Conservation (phyloP, 2,113 vertebrate genomes). For the Gallinago undulata region DNA sequence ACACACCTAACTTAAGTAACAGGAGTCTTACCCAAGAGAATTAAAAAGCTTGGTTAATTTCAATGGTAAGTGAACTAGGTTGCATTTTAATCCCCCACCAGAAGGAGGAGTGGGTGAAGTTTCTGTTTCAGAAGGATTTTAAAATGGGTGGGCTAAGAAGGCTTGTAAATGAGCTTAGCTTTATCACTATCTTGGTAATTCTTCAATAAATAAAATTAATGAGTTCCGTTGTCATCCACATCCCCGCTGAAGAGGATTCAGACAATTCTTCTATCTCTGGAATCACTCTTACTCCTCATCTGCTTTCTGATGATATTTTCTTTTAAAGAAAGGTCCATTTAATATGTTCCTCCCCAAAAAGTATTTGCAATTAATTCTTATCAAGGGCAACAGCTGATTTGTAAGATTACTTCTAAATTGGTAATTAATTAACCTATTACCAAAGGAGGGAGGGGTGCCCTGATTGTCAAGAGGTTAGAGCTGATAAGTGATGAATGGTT, state of each 20-base stretch:
- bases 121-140: background rate
- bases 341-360: conserved; percentile 55
- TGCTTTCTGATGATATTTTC: conserved; percentile 45
- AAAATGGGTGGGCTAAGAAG: background rate
- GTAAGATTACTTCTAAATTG: conserved; percentile 63
- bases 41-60: background rate
- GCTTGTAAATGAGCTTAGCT: conserved; percentile 10
- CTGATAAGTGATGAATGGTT: conserved; percentile 52
- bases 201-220: conserved; percentile 54
- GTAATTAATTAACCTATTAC: conserved; percentile 69
- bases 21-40: background rate
- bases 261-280: conserved; percentile 20
- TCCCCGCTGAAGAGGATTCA: background rate
- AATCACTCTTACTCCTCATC: background rate
- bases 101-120: background rate
- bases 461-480: conserved; percentile 46
- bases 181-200: conserved; percentile 31
- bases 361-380: conserved; percentile 67
- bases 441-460: conserved; percentile 35
- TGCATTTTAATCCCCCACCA: background rate
- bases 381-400: conserved; percentile 66
- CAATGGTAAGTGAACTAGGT: background rate
- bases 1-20: background rate
- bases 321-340: conserved; percentile 54
- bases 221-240: background rate